Conservation (phyloP, 2,888 invertebrate species). For the Zeuzera pyrina region DNA sequence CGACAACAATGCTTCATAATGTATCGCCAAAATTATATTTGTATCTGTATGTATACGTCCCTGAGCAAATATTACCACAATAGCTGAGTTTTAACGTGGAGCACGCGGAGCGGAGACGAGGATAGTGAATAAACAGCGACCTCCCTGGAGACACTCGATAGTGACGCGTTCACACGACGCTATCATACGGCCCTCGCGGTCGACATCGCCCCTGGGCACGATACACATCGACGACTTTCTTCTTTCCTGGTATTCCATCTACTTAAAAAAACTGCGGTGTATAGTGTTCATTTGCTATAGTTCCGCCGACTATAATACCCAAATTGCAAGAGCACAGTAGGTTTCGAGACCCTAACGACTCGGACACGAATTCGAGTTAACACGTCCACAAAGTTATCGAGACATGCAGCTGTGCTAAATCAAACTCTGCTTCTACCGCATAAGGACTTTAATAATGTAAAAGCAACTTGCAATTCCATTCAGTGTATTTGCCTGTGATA, state of each 20-base stretch:
- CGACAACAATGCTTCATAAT: no score
- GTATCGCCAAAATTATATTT: no score
- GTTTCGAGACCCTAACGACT: constrained; percentile 37
- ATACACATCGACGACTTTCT: constrained; percentile 10
- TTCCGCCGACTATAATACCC: no score
- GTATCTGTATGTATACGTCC: no score
- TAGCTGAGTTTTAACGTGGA: constrained; percentile 19
- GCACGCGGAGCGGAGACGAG: constrained; percentile 12
- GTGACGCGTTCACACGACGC: constrained; percentile 21
- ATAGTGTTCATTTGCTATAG: no score
- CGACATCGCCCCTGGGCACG: neutral
- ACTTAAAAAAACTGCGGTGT: no score
- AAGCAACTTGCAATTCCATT: constrained; percentile 13
- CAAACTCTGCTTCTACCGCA: constrained; percentile 14
- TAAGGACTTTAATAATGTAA: constrained; percentile 12
- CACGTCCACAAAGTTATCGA: constrained; percentile 23
- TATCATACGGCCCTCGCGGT: constrained; percentile 22
- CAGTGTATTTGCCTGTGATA: constrained; percentile 34
- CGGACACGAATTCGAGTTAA: constrained; percentile 46
- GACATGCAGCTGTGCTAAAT: constrained; percentile 7
- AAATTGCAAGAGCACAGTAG: constrained; percentile 15
- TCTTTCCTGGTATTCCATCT: no score
- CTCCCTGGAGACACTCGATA: constrained; percentile 33
- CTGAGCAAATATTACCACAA: constrained; percentile 28
- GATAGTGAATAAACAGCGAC: constrained; percentile 27